Percentiles rank a stretch among this genome's conserved stretches.
Conservation (phyloP, 1,140 invertebrate species). For the Aphaenogaster rudis region DNA sequence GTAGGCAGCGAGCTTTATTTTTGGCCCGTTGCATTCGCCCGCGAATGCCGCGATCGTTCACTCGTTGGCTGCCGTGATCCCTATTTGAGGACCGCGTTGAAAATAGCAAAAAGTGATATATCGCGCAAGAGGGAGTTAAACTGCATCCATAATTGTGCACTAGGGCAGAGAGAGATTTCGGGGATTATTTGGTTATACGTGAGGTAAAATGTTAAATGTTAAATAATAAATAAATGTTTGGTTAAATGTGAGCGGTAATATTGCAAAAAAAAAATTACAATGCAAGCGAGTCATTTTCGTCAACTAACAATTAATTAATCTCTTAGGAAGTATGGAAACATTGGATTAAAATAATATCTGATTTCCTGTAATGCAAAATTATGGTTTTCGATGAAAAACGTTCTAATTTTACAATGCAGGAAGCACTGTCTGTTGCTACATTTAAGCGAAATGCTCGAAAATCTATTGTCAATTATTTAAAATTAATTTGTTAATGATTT, state of each 20-base stretch:
- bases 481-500: constrained; percentile 18
- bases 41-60: constrained; percentile 41
- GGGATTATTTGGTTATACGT: constrained; percentile 11
- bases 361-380: background rate
- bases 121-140: constrained; percentile 1
- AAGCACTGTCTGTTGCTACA: background rate
- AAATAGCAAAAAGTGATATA: constrained; percentile 45
- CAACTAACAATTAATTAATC: background rate
- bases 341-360: background rate
- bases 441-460: background rate
- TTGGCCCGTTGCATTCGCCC: constrained; percentile 33
- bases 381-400: background rate
- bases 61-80: constrained; percentile 19
- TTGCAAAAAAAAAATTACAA: background rate
- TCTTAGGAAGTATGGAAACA: background rate
- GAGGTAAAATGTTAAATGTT: background rate
- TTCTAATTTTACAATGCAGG: background rate
- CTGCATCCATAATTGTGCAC: constrained; percentile 2
- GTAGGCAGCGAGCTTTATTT: constrained; percentile 68
- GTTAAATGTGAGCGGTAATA: background rate
- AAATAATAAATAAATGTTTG: constrained; percentile 32
- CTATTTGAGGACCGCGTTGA: constrained; percentile 24
- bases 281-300: background rate
- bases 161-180: background rate
- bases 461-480: background rate